Evolutionary conservation across 2,797 vertebrate genomes (phyloP).

Genomic region (Poeciliopsis gracilis): DNA sequence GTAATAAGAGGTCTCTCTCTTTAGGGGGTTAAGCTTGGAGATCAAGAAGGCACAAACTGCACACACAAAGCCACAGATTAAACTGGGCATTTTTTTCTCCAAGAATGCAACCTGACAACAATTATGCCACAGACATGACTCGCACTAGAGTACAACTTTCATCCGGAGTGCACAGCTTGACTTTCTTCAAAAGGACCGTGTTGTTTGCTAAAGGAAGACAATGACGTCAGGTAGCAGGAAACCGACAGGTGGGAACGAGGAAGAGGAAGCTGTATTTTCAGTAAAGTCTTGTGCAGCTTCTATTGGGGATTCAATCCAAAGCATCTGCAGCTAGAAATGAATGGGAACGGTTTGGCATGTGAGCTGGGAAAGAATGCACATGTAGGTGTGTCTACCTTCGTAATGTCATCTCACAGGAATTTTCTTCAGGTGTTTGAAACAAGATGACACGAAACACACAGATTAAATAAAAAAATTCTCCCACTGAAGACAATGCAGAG

Average conservation of each 20-base stretch:
- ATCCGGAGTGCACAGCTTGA: conserved; percentile 38
- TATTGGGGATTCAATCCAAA: conserved; percentile 42
- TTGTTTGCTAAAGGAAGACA: conserved; percentile 49
- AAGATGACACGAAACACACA: conserved; percentile 45
- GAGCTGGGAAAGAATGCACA: conserved; percentile 10
- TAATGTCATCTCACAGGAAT: conserved; percentile 49
- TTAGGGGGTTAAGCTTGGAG: conserved; percentile 2
- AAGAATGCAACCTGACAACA: conserved; percentile 54
- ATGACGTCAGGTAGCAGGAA: conserved; percentile 60
- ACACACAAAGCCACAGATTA: conserved; percentile 25
- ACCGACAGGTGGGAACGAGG: conserved; percentile 67
- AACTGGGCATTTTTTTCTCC: conserved; percentile 20
- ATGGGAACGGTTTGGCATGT: conserved; percentile 38
- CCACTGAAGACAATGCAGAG: conserved; percentile 10
- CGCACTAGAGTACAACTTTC: conserved; percentile 36
- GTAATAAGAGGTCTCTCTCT: conserved; percentile 33
- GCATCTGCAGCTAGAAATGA: conserved; percentile 60
- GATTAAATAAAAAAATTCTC: conserved; percentile 17
- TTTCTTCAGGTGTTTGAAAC: conserved; percentile 36
- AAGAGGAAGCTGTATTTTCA: conserved; percentile 59
- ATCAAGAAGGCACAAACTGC: conserved; percentile 20
- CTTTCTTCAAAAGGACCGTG: conserved; percentile 29
- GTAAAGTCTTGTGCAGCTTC: conserved; percentile 35
- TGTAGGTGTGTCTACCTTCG: conserved; percentile 17
- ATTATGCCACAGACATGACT: conserved; percentile 37